Conservation (phyloP, 2,113 vertebrate species). For the Pollachius pollachius region DNA sequence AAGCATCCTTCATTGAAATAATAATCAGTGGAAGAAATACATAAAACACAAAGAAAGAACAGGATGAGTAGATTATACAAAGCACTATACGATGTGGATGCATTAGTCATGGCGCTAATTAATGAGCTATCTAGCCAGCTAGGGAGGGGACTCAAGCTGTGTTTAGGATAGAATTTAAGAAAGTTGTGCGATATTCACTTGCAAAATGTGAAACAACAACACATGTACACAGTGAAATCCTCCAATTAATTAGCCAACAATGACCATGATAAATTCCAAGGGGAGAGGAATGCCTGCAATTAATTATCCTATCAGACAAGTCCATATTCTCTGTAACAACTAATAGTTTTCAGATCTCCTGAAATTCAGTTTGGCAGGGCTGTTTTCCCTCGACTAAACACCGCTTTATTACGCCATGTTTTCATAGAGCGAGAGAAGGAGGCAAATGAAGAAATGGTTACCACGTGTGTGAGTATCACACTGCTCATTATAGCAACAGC, state of each 20-base stretch:
- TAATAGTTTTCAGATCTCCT: constrained; percentile 22
- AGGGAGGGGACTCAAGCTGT: background rate
- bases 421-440: constrained; percentile 70
- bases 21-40: too few relatives aligned
- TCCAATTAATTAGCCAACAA: background rate
- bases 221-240: background rate
- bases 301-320: constrained; percentile 33
- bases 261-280: background rate
- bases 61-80: too few relatives aligned
- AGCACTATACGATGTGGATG: too few relatives aligned
- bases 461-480: constrained; percentile 86
- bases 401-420: constrained; percentile 77
- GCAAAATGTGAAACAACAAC: background rate
- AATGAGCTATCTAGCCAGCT: too few relatives aligned
- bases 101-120: too few relatives aligned
- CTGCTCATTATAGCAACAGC: constrained; percentile 78
- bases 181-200: background rate
- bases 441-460: constrained; percentile 79
- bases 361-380: constrained; percentile 44
- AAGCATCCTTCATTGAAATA: too few relatives aligned
- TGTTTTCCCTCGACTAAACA: constrained; percentile 69
- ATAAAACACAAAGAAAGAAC: too few relatives aligned
- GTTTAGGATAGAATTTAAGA: background rate
- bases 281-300: background rate
- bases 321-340: constrained; percentile 44